phyloP scores from a whole-genome alignment of 2,888 invertebrate genomes.

The Agonopterix subpropinquella region DNA sequence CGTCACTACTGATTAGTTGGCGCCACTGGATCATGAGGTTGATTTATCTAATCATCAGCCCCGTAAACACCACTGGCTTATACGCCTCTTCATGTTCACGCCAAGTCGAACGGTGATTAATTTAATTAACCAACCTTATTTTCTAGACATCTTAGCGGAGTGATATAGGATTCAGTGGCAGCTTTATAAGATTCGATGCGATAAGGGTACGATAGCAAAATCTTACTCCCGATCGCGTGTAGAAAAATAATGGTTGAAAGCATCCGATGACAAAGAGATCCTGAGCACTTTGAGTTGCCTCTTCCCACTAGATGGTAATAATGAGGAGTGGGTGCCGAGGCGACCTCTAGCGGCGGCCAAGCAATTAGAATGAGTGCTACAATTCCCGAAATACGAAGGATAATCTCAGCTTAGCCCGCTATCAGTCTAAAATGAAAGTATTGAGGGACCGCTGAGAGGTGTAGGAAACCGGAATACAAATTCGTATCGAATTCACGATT shows the following conservation, averaged over 20 bases:
- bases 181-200: too few species aligned
- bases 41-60: too few species aligned
- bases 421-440: conserved; percentile 1
- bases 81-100: too few species aligned
- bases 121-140: too few species aligned
- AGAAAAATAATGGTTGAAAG: not conserved
- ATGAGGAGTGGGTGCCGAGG: conserved; percentile 19
- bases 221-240: too few species aligned
- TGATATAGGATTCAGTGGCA: too few species aligned
- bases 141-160: too few species aligned
- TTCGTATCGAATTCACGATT: not conserved
- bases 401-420: conserved; percentile 1
- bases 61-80: too few species aligned
- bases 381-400: conserved; percentile 4
- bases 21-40: too few species aligned
- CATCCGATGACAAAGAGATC: not conserved
- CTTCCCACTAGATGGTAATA: conserved; percentile 18
- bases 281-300: conserved; percentile 7
- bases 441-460: not conserved
- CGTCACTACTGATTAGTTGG: too few species aligned
- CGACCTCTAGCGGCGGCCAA: conserved; percentile 5
- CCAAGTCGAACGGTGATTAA: too few species aligned
- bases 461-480: not conserved
- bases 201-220: too few species aligned
- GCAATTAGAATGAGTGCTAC: conserved; percentile 42